Evolutionary conservation across 2,113 vertebrate genomes (phyloP).

Genomic region (Girardinichthys multiradiatus): DNA sequence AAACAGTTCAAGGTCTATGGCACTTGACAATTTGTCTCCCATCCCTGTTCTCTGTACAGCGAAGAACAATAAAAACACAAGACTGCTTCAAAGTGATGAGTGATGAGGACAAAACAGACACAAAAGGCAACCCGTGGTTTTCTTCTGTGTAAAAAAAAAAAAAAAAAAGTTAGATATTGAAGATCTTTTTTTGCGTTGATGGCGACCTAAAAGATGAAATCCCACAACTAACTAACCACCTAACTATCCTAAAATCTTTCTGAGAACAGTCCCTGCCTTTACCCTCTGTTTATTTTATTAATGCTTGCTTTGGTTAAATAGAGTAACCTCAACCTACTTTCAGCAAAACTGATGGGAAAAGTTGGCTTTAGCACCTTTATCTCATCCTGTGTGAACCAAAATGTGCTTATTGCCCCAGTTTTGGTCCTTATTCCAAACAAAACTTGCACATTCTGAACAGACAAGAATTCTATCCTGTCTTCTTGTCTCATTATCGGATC

Average conservation of each 20-base stretch:
- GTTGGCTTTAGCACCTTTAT: neutral
- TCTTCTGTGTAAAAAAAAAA: conserved; percentile 68
- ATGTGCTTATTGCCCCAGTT: neutral
- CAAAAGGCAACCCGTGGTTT: conserved; percentile 89
- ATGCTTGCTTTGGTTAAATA: conserved; percentile 90
- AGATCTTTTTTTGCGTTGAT: conserved; percentile 76
- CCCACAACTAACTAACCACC: conserved; percentile 62
- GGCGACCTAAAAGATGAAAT: conserved; percentile 83
- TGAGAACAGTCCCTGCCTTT: conserved; percentile 60
- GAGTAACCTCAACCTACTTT: conserved; percentile 66
- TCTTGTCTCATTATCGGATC: conserved; percentile 27
- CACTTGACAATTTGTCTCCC: conserved; percentile 85
- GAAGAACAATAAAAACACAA: conserved; percentile 22
- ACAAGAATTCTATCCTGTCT: conserved; percentile 1
- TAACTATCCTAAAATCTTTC: conserved; percentile 47
- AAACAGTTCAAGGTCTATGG: conserved; percentile 95
- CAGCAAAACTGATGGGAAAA: neutral
- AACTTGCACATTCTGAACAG: neutral
- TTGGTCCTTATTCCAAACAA: neutral
- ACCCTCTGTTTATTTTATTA: conserved; percentile 71
- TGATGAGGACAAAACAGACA: conserved; percentile 76
- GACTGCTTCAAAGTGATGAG: conserved; percentile 46
- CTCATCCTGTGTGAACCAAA: neutral
- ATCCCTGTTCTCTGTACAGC: conserved; percentile 47
- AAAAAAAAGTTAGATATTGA: conserved; percentile 66